Conservation (phyloP, 2,113 vertebrate species). For the Stercorarius parasiticus region DNA sequence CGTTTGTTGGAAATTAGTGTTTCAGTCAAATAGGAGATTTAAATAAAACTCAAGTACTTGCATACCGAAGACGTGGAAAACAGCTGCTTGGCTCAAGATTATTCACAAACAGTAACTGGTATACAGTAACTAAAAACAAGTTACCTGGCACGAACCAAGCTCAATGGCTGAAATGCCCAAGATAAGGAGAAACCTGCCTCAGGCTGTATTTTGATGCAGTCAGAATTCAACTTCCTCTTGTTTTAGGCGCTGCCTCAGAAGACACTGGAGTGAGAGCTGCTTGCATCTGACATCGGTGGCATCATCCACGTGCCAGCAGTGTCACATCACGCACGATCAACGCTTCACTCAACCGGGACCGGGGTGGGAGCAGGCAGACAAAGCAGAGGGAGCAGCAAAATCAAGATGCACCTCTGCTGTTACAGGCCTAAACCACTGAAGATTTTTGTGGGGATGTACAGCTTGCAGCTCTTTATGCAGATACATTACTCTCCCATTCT, state of each 20-base stretch:
- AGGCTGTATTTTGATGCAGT: not conserved
- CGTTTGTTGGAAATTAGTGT: not conserved
- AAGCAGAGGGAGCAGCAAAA: not conserved
- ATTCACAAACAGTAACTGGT: not conserved
- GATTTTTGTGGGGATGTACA: not conserved
- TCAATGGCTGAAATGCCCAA: not conserved
- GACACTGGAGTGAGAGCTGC: rapidly evolving
- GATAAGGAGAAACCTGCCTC: not conserved
- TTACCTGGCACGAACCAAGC: not conserved
- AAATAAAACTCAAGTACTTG: not conserved
- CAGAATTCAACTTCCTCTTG: not conserved
- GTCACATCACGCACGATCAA: not conserved
- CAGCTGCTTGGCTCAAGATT: not conserved
- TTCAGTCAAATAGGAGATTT: not conserved
- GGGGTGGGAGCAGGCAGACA: not conserved
- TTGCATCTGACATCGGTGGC: not conserved
- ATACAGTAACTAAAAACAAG: not conserved
- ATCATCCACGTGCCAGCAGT: not conserved
- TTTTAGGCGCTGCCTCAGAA: not conserved
- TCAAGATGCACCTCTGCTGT: not conserved
- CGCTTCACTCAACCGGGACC: not conserved
- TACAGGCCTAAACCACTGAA: not conserved
- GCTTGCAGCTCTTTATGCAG: not conserved
- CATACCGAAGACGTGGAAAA: not conserved
- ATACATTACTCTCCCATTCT: not conserved